These are phyloP conservation scores for Mola mola DNA, from an alignment of 2,113 vertebrate genomes.

Conservation along the genomic window DNA sequence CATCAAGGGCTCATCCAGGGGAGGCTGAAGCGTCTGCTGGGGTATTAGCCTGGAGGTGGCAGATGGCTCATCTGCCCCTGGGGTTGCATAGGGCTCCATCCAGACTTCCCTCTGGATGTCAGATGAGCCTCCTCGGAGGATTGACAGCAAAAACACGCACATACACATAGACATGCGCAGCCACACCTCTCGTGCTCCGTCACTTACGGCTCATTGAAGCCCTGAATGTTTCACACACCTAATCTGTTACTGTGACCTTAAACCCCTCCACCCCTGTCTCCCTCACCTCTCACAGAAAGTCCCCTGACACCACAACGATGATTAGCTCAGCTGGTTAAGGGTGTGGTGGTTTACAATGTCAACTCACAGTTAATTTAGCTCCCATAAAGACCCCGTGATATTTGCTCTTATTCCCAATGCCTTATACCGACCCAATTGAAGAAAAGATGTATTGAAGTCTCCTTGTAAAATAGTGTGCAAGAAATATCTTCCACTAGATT, in stretches of 20 bases:
- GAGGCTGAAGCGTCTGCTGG: slow-evolving; percentile 68
- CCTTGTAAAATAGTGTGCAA: no score
- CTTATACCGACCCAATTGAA: no score
- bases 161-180: slow-evolving; percentile 29
- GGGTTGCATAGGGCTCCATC: slow-evolving; percentile 60
- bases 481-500: no score
- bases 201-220: slow-evolving; percentile 53
- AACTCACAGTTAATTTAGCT: slow-evolving; percentile 53
- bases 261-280: slow-evolving; percentile 36
- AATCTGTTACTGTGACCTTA: slow-evolving; percentile 71
- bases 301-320: slow-evolving; percentile 41
- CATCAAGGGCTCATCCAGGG: slow-evolving; percentile 46
- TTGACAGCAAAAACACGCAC: slow-evolving; percentile 41
- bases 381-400: slow-evolving; percentile 41
- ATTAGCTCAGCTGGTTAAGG: slow-evolving; percentile 73
- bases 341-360: slow-evolving; percentile 64
- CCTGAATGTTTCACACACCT: slow-evolving; percentile 62
- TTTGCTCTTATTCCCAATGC: no score
- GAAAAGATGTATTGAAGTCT: not conserved
- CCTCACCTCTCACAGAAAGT: slow-evolving; percentile 48
- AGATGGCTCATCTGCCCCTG: slow-evolving; percentile 70
- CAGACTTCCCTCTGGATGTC: slow-evolving; percentile 60
- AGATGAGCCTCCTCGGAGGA: slow-evolving; percentile 71
- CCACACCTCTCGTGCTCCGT: slow-evolving; percentile 57
- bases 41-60: slow-evolving; percentile 77